Evolutionary conservation across 2,888 invertebrate species (phyloP).

Genomic region (Xanthorhoe designata): DNA sequence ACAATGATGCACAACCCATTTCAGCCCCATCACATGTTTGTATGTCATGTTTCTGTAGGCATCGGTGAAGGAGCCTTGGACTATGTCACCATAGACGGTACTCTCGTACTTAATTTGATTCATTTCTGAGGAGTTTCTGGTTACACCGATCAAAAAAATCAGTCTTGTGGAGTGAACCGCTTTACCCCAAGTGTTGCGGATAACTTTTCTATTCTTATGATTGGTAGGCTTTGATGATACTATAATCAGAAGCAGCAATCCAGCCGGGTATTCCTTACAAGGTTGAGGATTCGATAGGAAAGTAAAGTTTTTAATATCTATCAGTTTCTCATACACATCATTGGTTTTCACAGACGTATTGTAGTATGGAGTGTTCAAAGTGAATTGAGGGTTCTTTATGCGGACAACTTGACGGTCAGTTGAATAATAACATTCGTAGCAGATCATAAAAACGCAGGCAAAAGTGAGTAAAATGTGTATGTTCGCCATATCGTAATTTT

Average conservation of each 20-base stretch:
- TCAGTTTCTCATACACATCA: constrained; percentile 69
- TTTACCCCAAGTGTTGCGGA: constrained; percentile 91
- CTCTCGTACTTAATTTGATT: constrained; percentile 83
- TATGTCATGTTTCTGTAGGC: constrained; percentile 93
- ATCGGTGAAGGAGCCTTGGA: constrained; percentile 92
- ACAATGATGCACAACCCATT: constrained; percentile 91
- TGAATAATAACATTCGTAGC: constrained; percentile 53
- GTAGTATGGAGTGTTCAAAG: constrained; percentile 59
- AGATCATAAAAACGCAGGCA: constrained; percentile 48
- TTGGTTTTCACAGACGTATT: constrained; percentile 37
- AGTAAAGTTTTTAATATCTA: constrained; percentile 86
- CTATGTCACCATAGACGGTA: constrained; percentile 86
- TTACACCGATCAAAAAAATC: constrained; percentile 88
- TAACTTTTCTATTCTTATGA: constrained; percentile 86
- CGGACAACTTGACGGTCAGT: constrained; percentile 44
- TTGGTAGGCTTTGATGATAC: constrained; percentile 90
- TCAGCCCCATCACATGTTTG: constrained; percentile 93
- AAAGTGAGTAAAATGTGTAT: constrained; percentile 54
- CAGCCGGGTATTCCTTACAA: constrained; percentile 73
- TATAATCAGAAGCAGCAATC: constrained; percentile 86
- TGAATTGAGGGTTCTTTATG: constrained; percentile 59
- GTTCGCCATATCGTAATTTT: constrained; percentile 55
- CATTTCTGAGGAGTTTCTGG: constrained; percentile 55
- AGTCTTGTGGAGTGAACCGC: constrained; percentile 82
- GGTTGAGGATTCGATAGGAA: constrained; percentile 86